Evolutionary conservation across 2,888 invertebrate species (phyloP), one percentile per base, ranked within the genome.

Genomic region (Ornithoptera alexandrae): DNA sequence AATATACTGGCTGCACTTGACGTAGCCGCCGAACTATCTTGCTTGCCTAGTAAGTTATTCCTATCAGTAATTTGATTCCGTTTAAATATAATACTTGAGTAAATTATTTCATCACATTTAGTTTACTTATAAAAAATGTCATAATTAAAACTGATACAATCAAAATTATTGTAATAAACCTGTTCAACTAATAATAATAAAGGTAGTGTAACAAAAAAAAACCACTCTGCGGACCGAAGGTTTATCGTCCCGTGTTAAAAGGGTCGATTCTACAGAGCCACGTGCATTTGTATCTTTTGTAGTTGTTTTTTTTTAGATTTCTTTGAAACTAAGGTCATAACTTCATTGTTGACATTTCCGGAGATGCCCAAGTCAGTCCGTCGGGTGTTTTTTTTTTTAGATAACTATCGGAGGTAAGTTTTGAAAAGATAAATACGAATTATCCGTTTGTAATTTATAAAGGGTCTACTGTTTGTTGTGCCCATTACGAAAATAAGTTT

Each of bases 261-360:
- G 69, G 69, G 69, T 61, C 69, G 65, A 46, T 65, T 42, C 69
- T 61, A 56, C 17, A 39, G 59, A 46, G 60, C 65, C 69, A 69
- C 70, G 70, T 70, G 70, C 70, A 70, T 70, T 65, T 66, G 57
- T 62, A 10, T 59, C 70, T 66, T 66, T 70, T 70, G 66, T 66
- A 39, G 59, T 66, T 39, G 46, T 50, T 57, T 63, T 67, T 69
- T 70, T 70, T 66, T 59, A 57, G 46, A 57, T 12, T 15, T 58
- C 50, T 66, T 62, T 39, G 50, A 62, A 66, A 66, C 61, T 56
- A 62, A 66, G 66, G 70, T 66, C 66, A 63, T 70, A 69, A 69
- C 62, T 69, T 65, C 66, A 63, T 62, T 66, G 58, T 70, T 46
- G 62, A 70, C 70, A 66, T 70, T 70, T 70, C 70, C 70, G 70